These are phyloP conservation scores for Distichodus sexfasciatus DNA, from an alignment of 2,797 vertebrate species.

Conservation along the genomic window DNA sequence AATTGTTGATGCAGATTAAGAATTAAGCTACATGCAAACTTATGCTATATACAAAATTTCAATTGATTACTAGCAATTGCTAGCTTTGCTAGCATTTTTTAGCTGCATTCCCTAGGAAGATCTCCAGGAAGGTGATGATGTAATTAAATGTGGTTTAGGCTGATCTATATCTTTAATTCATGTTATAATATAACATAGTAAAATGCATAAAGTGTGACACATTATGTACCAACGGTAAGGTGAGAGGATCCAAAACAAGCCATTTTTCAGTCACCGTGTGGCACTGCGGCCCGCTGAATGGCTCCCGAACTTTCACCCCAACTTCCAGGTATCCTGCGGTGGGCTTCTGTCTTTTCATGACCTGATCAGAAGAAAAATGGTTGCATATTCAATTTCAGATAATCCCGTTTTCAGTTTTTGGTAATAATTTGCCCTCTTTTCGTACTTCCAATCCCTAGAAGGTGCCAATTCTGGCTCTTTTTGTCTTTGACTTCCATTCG, in stretches of 20 bases:
- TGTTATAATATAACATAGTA: background rate
- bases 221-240: constrained; percentile 52
- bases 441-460: no score
- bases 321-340: constrained; percentile 71
- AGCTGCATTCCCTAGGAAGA: no score
- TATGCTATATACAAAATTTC: no score
- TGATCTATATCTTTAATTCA: no score
- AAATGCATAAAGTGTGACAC: background rate
- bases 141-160: no score
- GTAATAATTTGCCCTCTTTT: background rate
- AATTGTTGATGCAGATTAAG: no score
- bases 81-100: no score
- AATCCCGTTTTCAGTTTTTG: background rate
- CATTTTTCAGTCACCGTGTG: constrained; percentile 67
- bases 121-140: no score
- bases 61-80: no score
- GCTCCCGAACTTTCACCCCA: constrained; percentile 67
- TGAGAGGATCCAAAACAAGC: constrained; percentile 63
- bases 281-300: constrained; percentile 65
- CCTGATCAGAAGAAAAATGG: constrained; percentile 48
- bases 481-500: background rate
- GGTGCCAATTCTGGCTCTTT: no score
- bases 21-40: no score
- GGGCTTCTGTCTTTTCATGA: constrained; percentile 68
- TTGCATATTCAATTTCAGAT: background rate